Conservation (phyloP, 1,140 invertebrate genomes). For the Zelostemma sp. region DNA sequence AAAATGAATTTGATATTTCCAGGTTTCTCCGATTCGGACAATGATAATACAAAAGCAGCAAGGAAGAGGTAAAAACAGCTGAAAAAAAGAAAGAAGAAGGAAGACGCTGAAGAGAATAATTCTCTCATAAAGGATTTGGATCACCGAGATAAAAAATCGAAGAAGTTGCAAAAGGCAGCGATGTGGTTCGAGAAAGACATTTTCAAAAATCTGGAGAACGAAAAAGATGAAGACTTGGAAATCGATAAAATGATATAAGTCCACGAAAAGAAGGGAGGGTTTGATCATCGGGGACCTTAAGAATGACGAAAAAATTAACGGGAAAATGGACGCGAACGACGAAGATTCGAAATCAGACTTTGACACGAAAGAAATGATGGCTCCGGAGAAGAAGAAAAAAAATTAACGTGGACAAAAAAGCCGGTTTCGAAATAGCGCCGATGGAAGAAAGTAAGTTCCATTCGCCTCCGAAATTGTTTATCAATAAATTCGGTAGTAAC, state of each 20-base stretch:
- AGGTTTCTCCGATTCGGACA: slow-evolving; percentile 73
- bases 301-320: no score
- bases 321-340: not conserved
- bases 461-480: no score
- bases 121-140: slow-evolving; percentile 90
- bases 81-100: slow-evolving; percentile 39
- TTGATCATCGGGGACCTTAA: no score
- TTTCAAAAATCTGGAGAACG: slow-evolving; percentile 85
- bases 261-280: no score
- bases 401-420: not conserved
- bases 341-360: not conserved
- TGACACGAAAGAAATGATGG: not conserved
- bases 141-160: slow-evolving; percentile 79
- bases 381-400: not conserved
- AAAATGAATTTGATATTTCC: slow-evolving; percentile 15
- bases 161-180: slow-evolving; percentile 81
- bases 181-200: slow-evolving; percentile 92
- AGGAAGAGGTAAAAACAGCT: slow-evolving; percentile 62
- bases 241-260: slow-evolving; percentile 85
- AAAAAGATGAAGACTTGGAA: slow-evolving; percentile 89
- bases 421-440: slow-evolving; percentile 2
- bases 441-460: not conserved
- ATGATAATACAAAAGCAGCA: slow-evolving; percentile 57
- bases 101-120: slow-evolving; percentile 73
- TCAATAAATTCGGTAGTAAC: no score